Conservation (phyloP, 2,888 invertebrate species). For the Nomada fucata region DNA sequence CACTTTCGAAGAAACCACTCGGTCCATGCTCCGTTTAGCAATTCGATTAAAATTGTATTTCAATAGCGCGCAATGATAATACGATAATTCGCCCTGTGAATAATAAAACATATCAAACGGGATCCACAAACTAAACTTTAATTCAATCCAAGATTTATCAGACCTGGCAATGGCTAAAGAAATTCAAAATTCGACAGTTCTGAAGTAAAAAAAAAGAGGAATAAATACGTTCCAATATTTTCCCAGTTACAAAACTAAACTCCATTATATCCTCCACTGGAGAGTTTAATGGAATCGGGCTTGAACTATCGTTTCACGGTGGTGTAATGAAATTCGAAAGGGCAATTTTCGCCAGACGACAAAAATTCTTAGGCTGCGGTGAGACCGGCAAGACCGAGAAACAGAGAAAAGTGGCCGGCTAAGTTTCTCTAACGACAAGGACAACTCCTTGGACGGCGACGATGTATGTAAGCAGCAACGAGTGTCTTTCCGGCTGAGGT, state of each 20-base stretch:
- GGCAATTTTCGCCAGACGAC: background rate
- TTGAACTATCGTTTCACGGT: background rate
- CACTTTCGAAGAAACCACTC: background rate
- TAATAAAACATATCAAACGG: too few species aligned
- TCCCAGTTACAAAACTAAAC: too few species aligned
- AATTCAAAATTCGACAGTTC: too few species aligned
- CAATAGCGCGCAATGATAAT: too few species aligned
- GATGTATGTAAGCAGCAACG: slow-evolving; percentile 13
- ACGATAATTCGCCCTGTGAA: too few species aligned
- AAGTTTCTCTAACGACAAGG: slow-evolving; percentile 60
- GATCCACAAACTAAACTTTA: too few species aligned
- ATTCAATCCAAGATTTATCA: too few species aligned
- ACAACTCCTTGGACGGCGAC: slow-evolving; percentile 52
- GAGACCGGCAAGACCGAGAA: background rate
- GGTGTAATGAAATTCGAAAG: background rate
- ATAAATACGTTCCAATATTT: too few species aligned
- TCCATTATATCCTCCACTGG: background rate
- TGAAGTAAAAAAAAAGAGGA: too few species aligned
- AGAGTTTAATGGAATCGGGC: background rate
- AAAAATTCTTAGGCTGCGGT: background rate
- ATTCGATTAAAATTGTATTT: too few species aligned
- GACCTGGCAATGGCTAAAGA: too few species aligned
- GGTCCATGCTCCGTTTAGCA: background rate
- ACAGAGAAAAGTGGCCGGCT: slow-evolving; percentile 53
- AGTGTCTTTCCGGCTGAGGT: slow-evolving; percentile 55